A percentile compares a stretch with the other conserved stretches of the same genome.
Evolutionary conservation across 2,113 vertebrate species (phyloP).

Genomic region (Ictidomys tridecemlineatus): DNA sequence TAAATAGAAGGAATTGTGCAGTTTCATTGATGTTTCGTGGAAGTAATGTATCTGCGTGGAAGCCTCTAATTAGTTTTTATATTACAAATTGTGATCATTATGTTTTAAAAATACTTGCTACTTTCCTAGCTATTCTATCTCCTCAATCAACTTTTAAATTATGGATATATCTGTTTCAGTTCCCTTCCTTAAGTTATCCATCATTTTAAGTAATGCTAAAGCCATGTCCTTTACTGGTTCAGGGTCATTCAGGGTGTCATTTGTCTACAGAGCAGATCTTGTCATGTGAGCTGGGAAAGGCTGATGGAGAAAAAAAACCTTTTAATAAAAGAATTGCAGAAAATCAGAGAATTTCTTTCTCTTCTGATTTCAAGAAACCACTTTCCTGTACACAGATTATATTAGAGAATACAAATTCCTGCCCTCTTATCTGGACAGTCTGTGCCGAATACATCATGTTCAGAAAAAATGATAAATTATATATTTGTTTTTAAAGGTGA

Average conservation of each 20-base stretch:
- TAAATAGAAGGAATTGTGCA: not conserved
- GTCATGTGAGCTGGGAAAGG: not conserved
- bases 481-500: not conserved
- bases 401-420: not conserved
- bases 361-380: not conserved
- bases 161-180: slow-evolving; percentile 66
- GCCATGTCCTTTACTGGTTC: slow-evolving; percentile 53
- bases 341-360: slow-evolving; percentile 20
- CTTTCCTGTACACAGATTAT: not conserved
- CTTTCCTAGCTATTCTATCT: slow-evolving; percentile 49
- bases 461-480: not conserved
- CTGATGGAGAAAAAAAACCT: not conserved
- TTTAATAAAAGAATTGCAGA: slow-evolving; percentile 16
- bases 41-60: slow-evolving; percentile 43
- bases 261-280: slow-evolving; percentile 33
- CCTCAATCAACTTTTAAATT: slow-evolving; percentile 72
- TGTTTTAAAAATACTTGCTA: slow-evolving; percentile 66
- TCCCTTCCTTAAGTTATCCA: slow-evolving; percentile 62
- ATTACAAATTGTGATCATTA: slow-evolving; percentile 68
- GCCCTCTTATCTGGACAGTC: not conserved
- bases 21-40: not conserved
- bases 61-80: slow-evolving; percentile 60
- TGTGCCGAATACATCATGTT: not conserved
- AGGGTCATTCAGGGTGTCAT: slow-evolving; percentile 19
- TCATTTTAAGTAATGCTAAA: slow-evolving; percentile 51